phyloP scores from a whole-genome alignment of 2,113 vertebrate genomes.

The Eupsittula cactorum region DNA sequence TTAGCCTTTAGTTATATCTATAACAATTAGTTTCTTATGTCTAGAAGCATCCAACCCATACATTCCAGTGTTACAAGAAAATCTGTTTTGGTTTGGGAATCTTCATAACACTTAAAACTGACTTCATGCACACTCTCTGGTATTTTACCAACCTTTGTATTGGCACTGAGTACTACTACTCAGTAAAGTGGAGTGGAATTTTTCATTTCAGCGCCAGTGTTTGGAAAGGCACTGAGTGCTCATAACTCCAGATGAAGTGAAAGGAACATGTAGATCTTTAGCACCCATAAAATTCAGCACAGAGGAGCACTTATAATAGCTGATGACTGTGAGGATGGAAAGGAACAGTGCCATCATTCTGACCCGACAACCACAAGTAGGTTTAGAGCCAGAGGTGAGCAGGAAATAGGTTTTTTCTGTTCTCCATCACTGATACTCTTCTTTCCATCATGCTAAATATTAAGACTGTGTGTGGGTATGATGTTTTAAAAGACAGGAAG shows the following conservation, averaged over 20 bases:
- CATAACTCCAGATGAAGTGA: background rate
- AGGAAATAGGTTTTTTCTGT: background rate
- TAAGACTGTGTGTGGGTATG: background rate
- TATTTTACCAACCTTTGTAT: conserved; percentile 29
- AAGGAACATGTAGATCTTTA: background rate
- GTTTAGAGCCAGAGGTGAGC: background rate
- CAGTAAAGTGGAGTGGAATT: conserved; percentile 3
- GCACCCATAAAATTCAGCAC: background rate
- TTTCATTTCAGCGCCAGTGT: background rate
- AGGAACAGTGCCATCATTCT: background rate
- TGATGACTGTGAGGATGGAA: background rate
- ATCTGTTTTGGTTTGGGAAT: background rate
- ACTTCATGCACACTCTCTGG: background rate
- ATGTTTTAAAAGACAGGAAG: background rate
- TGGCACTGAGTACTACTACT: background rate
- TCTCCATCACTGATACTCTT: background rate
- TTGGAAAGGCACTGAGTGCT: background rate
- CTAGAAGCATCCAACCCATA: background rate
- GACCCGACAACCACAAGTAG: background rate
- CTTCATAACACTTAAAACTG: background rate
- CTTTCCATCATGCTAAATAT: background rate
- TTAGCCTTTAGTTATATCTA: background rate
- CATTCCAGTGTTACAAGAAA: background rate
- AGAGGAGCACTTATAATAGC: background rate
- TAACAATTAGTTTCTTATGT: background rate